Evolutionary conservation across 2,113 vertebrate genomes (phyloP), one percentile per base, ranked within the genome.

Genomic region (Benitochromis conjunctus): DNA sequence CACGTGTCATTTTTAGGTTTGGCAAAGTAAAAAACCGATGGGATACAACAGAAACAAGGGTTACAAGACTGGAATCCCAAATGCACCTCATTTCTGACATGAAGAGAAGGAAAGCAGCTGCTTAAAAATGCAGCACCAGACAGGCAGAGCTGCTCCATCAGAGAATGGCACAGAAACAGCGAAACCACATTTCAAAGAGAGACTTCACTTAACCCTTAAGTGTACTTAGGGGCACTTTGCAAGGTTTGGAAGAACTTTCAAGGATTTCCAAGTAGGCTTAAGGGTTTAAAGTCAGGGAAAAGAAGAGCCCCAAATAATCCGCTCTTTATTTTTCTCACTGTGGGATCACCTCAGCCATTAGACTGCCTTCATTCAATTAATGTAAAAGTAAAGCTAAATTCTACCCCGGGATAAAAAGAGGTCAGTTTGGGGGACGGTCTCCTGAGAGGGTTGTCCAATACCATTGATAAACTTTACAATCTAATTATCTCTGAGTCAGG

Each of bases 401-500:
- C 74, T 46, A 64, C 26, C 12, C 54, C 1, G 19, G 46, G 31
- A 81, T 82, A 87, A 86, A 77, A 78, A 83, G n/a, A 9, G 62
- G 60, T 60, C 60, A 58, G 26, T 93, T 89, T 86, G 71, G 51
- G 78, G 56, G 54, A 84, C 4, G 12, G 81, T 89, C 83, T 87
- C 66, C 48, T n/a, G 60, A 43, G 53, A 56, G 80, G 31, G 21
- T 31, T 26, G 34, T 7, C 84, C 81, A 26, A 82, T 94, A 91
- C 94, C 93, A 84, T 56, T 90, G 88, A 94, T 89, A 56, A 87
- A 78, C 93, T 94, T 94, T 86, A 89, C 81, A 88, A 79, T 88
- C 91, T 88, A 79, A 90, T 94, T 82, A 88, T 80, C 56, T 57
- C 62, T 51, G 60, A 83, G 77, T 51, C 8, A 79, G 46, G 76